These are phyloP conservation scores for Gallirallus australis DNA, from an alignment of 2,797 vertebrate species.

Conservation along the genomic window DNA sequence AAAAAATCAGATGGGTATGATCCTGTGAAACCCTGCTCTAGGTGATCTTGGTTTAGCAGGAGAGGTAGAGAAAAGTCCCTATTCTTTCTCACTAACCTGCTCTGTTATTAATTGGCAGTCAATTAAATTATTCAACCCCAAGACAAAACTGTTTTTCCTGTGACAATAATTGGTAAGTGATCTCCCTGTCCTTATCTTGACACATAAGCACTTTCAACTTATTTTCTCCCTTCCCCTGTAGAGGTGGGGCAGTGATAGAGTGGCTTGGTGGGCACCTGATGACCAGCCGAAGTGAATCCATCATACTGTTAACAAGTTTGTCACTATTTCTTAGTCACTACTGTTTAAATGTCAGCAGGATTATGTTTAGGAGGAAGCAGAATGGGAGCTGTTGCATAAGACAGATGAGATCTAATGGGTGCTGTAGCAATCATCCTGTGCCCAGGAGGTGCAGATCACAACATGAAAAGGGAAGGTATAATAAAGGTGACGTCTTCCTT, in stretches of 20 bases:
- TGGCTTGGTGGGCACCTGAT: accelerated
- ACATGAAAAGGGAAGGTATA: not conserved
- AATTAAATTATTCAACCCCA: not conserved
- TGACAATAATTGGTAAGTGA: not conserved
- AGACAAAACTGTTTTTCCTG: not conserved
- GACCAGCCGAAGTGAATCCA: not conserved
- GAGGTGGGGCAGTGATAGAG: not conserved
- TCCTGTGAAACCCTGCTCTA: too few relatives aligned
- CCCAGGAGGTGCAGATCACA: not conserved
- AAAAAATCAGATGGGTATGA: too few relatives aligned
- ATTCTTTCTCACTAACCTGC: not conserved
- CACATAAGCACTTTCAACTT: not conserved
- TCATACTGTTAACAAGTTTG: not conserved
- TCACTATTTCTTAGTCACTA: not conserved
- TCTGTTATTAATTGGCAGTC: not conserved
- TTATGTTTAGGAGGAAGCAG: not conserved
- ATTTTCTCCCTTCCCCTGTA: not conserved
- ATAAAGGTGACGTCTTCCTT: not conserved
- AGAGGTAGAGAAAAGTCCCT: too few relatives aligned
- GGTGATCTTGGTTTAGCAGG: too few relatives aligned
- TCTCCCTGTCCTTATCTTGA: not conserved
- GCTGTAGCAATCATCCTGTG: not conserved
- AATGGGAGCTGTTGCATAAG: not conserved
- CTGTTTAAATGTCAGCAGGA: not conserved
- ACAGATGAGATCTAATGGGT: not conserved